Base-by-base conservation (phyloP, 2,113 vertebrate species). In the Pygoscelis antarcticus region DNA sequence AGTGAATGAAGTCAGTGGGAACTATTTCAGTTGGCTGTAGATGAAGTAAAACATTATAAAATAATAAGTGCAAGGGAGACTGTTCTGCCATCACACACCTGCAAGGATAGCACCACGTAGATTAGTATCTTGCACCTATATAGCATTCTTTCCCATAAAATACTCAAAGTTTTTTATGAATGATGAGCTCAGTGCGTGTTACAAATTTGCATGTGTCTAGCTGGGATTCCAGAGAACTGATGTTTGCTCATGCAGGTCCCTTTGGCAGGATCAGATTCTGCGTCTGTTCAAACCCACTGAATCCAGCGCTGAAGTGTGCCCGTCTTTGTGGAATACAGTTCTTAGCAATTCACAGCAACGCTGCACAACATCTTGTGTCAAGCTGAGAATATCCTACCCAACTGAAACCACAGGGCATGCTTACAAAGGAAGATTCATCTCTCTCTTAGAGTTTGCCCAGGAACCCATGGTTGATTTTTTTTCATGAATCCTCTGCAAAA, bases 1-100 rank as follows among this genome's bases (percentile, higher is more conserved):
- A 88, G 36, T 65, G 78, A 85, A 68, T 87, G 55, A 89, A 65
- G 70, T 93, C 70, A 91, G 75, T 80, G 82, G 58, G 58, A 96
- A 80, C 68, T 88, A 7, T n/a, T 85, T 95, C 58, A 86, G n/a
- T 80, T 92, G 75, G 58, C 75, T 80, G 30, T 72, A 72, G 57
- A 49, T 87, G 52, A 87, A 91, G 19, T 49, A 89, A 87, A 87
- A 68, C 20, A 38, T 81, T 70, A 32, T 64, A 64, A 93, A 97
- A 47, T 51, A 62, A 2, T 68, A 75, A 78, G 25, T 42, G 6
- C n/a, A 52, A 42, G 30, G 44, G 20, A 87, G 25, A 40, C 30
- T 49, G 7, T 77, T 89, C 34, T 77, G 29, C 79, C 30, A 14
- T 81, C 26, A 16, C 25, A 44, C 40, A 72, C 49, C 40, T 57